phyloP scores from a whole-genome alignment of 2,888 invertebrate genomes.

The Lasioglossum pauxillum region DNA sequence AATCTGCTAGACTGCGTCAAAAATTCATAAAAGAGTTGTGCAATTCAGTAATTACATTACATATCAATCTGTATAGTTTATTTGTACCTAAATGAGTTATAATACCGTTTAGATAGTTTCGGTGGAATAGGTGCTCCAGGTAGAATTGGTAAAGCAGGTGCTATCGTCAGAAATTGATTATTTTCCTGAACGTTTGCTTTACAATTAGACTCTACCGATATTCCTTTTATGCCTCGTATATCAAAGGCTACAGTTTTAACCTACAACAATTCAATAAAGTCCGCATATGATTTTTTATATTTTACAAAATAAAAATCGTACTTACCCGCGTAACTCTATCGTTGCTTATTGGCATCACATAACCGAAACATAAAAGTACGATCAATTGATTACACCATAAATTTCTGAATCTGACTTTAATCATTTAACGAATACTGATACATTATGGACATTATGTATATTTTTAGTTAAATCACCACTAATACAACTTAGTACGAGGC shows the following conservation, averaged over 20 bases:
- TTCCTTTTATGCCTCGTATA: constrained; percentile 77
- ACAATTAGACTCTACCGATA: constrained; percentile 64
- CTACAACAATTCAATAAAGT: constrained; percentile 60
- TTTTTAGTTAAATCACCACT: constrained; percentile 12
- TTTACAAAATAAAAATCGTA: constrained; percentile 24
- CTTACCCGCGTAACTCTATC: constrained; percentile 70
- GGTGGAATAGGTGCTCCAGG: constrained; percentile 79
- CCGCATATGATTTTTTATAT: background rate
- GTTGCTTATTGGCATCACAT: constrained; percentile 83
- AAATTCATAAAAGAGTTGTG: background rate
- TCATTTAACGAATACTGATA: constrained; percentile 42
- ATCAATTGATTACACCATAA: constrained; percentile 26
- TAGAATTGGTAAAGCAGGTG: constrained; percentile 82
- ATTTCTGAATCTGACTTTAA: constrained; percentile 19
- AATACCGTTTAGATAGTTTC: constrained; percentile 79
- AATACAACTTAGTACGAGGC: constrained; percentile 11
- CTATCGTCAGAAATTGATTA: constrained; percentile 80
- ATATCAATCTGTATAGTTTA: background rate
- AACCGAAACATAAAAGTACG: constrained; percentile 66
- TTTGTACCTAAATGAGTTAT: constrained; percentile 78
- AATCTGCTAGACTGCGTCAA: constrained; percentile 70
- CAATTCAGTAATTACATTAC: background rate
- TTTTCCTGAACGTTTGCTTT: constrained; percentile 52
- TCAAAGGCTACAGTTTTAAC: constrained; percentile 75
- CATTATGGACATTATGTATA: constrained; percentile 17